Evolutionary conservation across 2,113 vertebrate species (phyloP).

Genomic region (Gadus macrocephalus): DNA sequence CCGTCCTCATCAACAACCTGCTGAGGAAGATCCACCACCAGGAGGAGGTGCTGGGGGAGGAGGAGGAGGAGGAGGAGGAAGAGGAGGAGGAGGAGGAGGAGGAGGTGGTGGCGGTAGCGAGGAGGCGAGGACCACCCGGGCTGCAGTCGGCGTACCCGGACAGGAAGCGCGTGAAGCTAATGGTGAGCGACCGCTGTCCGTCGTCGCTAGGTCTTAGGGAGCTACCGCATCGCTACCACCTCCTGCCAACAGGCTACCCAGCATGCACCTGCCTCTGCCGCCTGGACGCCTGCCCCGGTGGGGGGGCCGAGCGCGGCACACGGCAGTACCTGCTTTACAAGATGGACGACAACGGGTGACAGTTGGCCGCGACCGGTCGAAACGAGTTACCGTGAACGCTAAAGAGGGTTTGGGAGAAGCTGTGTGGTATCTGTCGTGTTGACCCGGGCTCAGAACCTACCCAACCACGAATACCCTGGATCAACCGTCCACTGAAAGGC

Average conservation of each 20-base stretch:
- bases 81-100: constrained; percentile 72
- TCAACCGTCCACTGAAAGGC: too few species aligned
- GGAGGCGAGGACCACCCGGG: constrained; percentile 45
- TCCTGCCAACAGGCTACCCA: constrained; percentile 81
- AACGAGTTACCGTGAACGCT: too few species aligned
- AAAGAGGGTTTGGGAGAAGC: too few species aligned
- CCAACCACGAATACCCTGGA: too few species aligned
- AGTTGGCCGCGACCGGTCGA: too few species aligned
- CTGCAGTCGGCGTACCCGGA: constrained; percentile 63
- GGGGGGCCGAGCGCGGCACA: constrained; percentile 73
- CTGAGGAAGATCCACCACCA: constrained; percentile 96
- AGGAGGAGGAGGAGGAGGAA: constrained; percentile 78
- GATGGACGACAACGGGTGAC: constrained; percentile 84
- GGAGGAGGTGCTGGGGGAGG: constrained; percentile 77
- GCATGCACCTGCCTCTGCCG: constrained; percentile 79
- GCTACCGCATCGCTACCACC: constrained; percentile 80
- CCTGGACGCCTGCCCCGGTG: constrained; percentile 79
- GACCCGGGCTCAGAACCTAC: too few species aligned
- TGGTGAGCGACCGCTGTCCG: constrained; percentile 88
- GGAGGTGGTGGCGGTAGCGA: constrained; percentile 11
- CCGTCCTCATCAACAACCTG: constrained; percentile 98
- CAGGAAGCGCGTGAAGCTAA: constrained; percentile 90
- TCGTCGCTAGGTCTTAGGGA: constrained; percentile 82
- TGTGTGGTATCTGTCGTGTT: too few species aligned
- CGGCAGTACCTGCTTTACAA: constrained; percentile 87